These are phyloP conservation scores for Heliothis subflexa DNA, from an alignment of 1,140 invertebrate species.

Conservation along the genomic window DNA sequence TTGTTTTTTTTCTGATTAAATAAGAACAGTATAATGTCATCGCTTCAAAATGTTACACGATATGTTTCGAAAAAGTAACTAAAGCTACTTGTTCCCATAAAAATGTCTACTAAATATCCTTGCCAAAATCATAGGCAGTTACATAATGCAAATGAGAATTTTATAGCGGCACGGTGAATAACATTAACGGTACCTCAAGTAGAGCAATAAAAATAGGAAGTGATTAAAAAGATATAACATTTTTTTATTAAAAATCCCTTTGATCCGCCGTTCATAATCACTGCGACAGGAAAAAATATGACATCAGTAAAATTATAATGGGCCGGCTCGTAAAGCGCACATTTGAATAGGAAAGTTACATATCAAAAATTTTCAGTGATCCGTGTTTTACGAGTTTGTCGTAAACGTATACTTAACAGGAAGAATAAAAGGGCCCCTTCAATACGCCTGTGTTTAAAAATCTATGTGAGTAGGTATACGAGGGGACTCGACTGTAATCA, in stretches of 20 bases:
- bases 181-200: conserved; percentile 66
- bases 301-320: conserved; percentile 84
- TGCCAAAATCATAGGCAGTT: conserved; percentile 56
- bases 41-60: conserved; percentile 22
- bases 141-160: conserved; percentile 67
- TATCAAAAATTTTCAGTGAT: conserved; percentile 86
- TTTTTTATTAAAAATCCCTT: conserved; percentile 81
- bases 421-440: conserved; percentile 80
- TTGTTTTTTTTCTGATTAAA: conserved; percentile 24
- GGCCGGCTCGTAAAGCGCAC: conserved; percentile 79
- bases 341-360: conserved; percentile 86
- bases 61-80: conserved; percentile 8
- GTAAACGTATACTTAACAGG: conserved; percentile 84
- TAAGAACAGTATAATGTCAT: conserved; percentile 16
- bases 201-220: conserved; percentile 76
- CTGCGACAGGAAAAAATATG: conserved; percentile 77
- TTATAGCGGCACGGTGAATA: conserved; percentile 66
- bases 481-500: conserved; percentile 71
- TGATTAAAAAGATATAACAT: conserved; percentile 83
- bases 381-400: conserved; percentile 85
- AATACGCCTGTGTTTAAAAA: conserved; percentile 77
- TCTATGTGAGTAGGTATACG: conserved; percentile 74
- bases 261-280: conserved; percentile 79
- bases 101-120: conserved; percentile 40
- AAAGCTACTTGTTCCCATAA: conserved; percentile 17